Conservation (phyloP, 2,888 invertebrate genomes). For the Aricia artaxerxes region DNA sequence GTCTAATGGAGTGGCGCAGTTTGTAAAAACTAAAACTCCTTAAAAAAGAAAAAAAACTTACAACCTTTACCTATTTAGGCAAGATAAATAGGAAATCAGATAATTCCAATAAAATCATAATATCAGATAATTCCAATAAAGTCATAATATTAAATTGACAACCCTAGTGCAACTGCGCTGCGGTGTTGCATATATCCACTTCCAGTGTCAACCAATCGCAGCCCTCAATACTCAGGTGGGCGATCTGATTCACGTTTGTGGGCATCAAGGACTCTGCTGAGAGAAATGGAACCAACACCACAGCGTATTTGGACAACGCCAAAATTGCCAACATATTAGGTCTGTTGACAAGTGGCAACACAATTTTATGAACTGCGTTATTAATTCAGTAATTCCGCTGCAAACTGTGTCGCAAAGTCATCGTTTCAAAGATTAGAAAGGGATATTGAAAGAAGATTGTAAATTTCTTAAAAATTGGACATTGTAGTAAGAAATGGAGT, state of each 20-base stretch:
- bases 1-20: too few species aligned
- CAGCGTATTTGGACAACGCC: constrained; percentile 35
- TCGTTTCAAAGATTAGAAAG: too few species aligned
- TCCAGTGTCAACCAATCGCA: constrained; percentile 38
- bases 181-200: constrained; percentile 37
- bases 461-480: too few species aligned
- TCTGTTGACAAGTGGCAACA: constrained; percentile 22
- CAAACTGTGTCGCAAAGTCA: too few species aligned
- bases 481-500: background rate
- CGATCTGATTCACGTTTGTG: constrained; percentile 65
- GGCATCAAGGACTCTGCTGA: constrained; percentile 74
- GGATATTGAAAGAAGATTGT: too few species aligned
- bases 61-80: too few species aligned
- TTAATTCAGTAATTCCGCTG: background rate
- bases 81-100: too few species aligned
- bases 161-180: constrained; percentile 38
- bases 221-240: constrained; percentile 56
- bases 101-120: background rate
- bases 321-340: background rate
- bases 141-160: constrained; percentile 16
- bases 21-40: too few species aligned
- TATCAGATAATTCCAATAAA: background rate
- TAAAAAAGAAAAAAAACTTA: too few species aligned
- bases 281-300: constrained; percentile 45
- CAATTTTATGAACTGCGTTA: background rate